These are phyloP conservation scores for Otolemur crassicaudatus DNA, from an alignment of 2,797 vertebrate genomes.

Conservation along the genomic window DNA sequence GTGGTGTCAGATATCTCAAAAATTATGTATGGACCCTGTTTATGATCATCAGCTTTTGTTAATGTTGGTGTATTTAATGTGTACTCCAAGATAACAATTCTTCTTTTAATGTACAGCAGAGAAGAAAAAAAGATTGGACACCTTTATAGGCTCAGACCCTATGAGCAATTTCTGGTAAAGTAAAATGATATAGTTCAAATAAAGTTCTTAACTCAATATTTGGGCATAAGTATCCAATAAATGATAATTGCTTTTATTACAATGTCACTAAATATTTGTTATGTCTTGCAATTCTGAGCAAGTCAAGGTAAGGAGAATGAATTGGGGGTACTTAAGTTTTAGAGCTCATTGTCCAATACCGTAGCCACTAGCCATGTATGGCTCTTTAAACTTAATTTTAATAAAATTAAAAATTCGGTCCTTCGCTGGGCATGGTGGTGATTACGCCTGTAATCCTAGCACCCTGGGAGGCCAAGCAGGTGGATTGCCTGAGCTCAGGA, in stretches of 20 bases:
- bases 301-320: not conserved
- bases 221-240: slow-evolving; percentile 16
- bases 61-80: too few species aligned
- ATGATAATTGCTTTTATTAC: not conserved
- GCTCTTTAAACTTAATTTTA: slow-evolving; percentile 43
- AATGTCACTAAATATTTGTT: not conserved
- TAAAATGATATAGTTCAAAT: slow-evolving; percentile 25
- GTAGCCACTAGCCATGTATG: not conserved
- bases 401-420: not conserved
- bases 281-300: not conserved
- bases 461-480: not conserved
- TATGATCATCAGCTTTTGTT: too few species aligned
- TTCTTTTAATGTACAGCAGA: too few species aligned
- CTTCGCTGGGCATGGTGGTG: not conserved
- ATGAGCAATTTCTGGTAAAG: not conserved
- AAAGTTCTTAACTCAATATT: slow-evolving; percentile 18
- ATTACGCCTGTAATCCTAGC: not conserved
- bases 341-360: not conserved
- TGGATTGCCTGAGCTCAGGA: not conserved
- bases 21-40: too few species aligned
- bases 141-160: not conserved
- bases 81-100: too few species aligned
- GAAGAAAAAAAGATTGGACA: too few species aligned
- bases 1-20: too few species aligned
- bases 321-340: not conserved